These are phyloP conservation scores for Percopsis omiscomaycus DNA, from an alignment of 2,797 vertebrate species.

Conservation along the genomic window DNA sequence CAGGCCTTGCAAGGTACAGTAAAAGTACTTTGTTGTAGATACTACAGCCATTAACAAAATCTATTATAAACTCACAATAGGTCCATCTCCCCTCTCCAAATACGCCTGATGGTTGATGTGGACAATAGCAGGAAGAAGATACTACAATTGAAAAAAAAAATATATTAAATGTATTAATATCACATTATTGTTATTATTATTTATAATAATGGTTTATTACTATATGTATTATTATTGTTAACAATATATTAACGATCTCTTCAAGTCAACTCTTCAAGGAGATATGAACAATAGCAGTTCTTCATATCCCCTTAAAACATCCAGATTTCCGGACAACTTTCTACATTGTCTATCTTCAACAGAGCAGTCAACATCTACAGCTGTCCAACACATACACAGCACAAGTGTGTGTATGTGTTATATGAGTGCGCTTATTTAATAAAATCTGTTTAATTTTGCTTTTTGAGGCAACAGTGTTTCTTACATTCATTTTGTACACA, in stretches of 20 bases:
- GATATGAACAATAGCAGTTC: no score
- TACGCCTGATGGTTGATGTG: slow-evolving; percentile 99
- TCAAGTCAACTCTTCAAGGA: no score
- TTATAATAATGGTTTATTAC: no score
- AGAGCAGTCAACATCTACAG: no score
- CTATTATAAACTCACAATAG: slow-evolving; percentile 85
- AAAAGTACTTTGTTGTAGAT: background rate
- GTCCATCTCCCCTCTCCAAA: slow-evolving; percentile 96
- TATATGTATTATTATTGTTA: no score
- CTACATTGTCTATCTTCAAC: no score
- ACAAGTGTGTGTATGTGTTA: no score
- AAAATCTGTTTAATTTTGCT: background rate
- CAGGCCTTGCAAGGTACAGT: background rate
- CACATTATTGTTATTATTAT: background rate
- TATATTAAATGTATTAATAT: background rate
- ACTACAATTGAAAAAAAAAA: slow-evolving; percentile 68
- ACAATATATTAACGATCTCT: no score
- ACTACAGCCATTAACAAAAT: background rate
- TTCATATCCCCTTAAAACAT: no score
- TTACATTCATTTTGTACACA: background rate
- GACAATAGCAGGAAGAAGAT: slow-evolving; percentile 95
- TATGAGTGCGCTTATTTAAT: no score
- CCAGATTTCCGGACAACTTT: no score
- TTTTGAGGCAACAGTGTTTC: background rate
- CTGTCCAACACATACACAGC: no score